phyloP scores from a whole-genome alignment of 2,888 invertebrate genomes.

The Sipha maydis region DNA sequence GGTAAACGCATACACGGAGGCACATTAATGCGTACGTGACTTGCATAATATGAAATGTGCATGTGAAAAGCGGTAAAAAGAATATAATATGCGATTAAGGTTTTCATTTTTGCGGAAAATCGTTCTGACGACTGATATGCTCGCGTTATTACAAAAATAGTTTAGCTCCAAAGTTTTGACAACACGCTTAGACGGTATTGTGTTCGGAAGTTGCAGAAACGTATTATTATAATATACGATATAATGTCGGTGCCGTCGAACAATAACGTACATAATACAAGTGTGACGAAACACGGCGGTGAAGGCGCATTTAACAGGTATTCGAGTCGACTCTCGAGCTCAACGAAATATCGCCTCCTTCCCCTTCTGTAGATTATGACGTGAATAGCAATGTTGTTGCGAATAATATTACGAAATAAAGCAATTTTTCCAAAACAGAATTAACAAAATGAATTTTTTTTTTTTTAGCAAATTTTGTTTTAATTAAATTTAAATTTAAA shows the following conservation, averaged over 20 bases:
- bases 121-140: background rate
- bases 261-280: background rate
- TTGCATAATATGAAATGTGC: background rate
- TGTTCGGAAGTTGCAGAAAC: background rate
- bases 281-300: background rate
- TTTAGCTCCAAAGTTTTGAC: background rate
- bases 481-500: no score
- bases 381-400: no score
- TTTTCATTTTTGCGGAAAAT: background rate
- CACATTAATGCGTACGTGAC: no score
- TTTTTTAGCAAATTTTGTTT: no score
- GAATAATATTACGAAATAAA: background rate
- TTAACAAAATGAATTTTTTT: background rate
- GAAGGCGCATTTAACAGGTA: background rate
- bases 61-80: background rate
- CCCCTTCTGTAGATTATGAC: no score
- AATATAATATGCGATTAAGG: background rate
- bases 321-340: no score
- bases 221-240: background rate
- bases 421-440: background rate
- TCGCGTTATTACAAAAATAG: background rate
- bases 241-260: background rate
- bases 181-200: background rate
- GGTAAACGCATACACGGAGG: no score
- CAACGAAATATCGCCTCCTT: no score